Percentiles rank a stretch among this genome's conserved stretches.
Evolutionary conservation across 2,888 invertebrate species (phyloP).

Genomic region (Mimas tiliae): DNA sequence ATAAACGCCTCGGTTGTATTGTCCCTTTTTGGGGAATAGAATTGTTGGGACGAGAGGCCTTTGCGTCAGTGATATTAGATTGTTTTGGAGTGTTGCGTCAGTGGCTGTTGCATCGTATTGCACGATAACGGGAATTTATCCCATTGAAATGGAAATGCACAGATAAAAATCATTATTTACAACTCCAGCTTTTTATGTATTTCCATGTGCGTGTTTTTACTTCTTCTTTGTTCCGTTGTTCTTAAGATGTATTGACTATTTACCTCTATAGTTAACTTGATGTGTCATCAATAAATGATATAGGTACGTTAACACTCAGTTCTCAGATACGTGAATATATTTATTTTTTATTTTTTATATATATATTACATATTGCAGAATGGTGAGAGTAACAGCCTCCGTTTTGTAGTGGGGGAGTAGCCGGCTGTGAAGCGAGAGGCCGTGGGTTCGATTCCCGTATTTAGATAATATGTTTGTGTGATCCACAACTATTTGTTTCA

Average conservation of each 20-base stretch:
- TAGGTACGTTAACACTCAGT: not conserved
- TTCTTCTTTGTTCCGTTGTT: not conserved
- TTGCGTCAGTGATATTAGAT: constrained; percentile 9
- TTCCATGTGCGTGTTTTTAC: not conserved
- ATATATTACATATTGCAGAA: too few relatives aligned
- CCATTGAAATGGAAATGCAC: constrained; percentile 26
- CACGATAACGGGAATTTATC: constrained; percentile 23
- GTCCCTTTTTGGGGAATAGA: constrained; percentile 18
- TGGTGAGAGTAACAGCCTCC: too few relatives aligned
- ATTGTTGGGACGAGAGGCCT: constrained; percentile 3
- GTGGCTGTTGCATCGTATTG: constrained; percentile 17
- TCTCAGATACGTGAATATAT: not conserved
- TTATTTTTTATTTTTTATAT: not conserved
- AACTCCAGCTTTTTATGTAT: not conserved
- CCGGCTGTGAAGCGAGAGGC: too few relatives aligned
- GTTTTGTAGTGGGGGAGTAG: too few relatives aligned
- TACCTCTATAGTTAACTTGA: not conserved
- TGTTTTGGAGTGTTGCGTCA: constrained; percentile 13
- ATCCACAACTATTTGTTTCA: too few relatives aligned
- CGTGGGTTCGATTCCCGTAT: too few relatives aligned
- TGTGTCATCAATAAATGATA: not conserved
- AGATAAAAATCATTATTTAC: constrained; percentile 28
- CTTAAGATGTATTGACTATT: not conserved
- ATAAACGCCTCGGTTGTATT: constrained; percentile 35
- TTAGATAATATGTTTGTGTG: too few relatives aligned